Percentiles rank a stretch among this genome's conserved stretches.
These are phyloP conservation scores for Nemapogon koenigi DNA, from an alignment of 2,888 invertebrate species.

Conservation along the genomic window DNA sequence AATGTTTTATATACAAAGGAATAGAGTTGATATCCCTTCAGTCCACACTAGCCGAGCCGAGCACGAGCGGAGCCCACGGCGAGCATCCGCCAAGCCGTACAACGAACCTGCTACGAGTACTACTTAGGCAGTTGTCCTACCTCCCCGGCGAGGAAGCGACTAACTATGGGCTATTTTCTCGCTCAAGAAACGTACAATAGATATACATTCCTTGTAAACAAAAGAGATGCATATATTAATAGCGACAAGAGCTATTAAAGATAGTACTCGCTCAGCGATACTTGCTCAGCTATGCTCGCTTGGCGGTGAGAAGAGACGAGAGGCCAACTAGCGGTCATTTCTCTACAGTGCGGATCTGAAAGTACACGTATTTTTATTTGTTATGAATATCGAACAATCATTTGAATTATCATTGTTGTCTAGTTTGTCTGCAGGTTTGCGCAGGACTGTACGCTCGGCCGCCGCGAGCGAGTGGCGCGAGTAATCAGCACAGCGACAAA, in stretches of 20 bases:
- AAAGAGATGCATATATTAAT: slow-evolving; percentile 9
- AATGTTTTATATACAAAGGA: too few relatives aligned
- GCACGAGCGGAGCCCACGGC: too few relatives aligned
- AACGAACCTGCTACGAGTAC: too few relatives aligned
- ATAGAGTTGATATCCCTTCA: too few relatives aligned
- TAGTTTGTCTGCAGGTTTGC: not conserved
- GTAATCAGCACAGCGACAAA: too few relatives aligned
- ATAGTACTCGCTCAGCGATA: not conserved
- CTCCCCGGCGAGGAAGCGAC: too few relatives aligned
- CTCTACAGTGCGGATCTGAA: not conserved
- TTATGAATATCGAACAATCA: not conserved
- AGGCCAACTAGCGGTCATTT: slow-evolving; percentile 1
- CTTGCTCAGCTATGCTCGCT: slow-evolving; percentile 3
- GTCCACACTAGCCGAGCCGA: too few relatives aligned
- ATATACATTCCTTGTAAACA: slow-evolving; percentile 16
- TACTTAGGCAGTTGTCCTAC: too few relatives aligned
- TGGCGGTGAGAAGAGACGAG: slow-evolving; percentile 2
- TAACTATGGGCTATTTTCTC: too few relatives aligned
- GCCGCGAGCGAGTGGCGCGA: not conserved
- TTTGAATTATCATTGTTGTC: not conserved
- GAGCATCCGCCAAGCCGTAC: too few relatives aligned
- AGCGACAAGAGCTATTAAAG: not conserved
- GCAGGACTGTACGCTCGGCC: not conserved
- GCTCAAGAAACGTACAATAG: too few relatives aligned
- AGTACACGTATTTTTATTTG: slow-evolving; percentile 1